Conservation (phyloP, 1,140 invertebrate genomes). For the Drosophila subobscura region DNA sequence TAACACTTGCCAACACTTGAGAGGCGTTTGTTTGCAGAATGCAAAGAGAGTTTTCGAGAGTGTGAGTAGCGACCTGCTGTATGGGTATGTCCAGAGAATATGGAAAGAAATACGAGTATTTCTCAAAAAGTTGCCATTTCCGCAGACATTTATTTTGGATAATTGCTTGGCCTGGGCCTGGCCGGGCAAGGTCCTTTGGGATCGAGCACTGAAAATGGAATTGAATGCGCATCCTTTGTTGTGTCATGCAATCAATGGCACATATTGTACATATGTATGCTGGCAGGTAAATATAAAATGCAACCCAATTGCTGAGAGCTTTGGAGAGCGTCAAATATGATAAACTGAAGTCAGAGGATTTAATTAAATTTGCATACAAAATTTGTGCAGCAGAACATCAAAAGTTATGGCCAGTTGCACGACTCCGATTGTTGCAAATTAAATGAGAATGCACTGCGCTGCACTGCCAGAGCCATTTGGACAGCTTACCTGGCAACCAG, state of each 20-base stretch:
- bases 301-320: slow-evolving; percentile 30
- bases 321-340: slow-evolving; percentile 16
- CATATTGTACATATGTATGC: slow-evolving; percentile 6
- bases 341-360: slow-evolving; percentile 40
- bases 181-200: slow-evolving; percentile 12
- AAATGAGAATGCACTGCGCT: slow-evolving; percentile 31
- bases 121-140: neutral
- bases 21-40: slow-evolving; percentile 27
- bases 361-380: slow-evolving; percentile 73
- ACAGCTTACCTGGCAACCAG: slow-evolving; percentile 32
- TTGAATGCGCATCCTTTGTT: slow-evolving; percentile 38
- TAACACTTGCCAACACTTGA: slow-evolving; percentile 54
- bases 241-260: slow-evolving; percentile 50
- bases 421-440: slow-evolving; percentile 36
- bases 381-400: slow-evolving; percentile 37
- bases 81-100: neutral
- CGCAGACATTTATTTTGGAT: neutral
- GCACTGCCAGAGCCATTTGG: slow-evolving; percentile 10
- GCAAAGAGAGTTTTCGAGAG: slow-evolving; percentile 8
- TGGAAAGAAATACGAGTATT: neutral
- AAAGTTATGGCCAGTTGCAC: slow-evolving; percentile 47
- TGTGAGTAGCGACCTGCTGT: neutral
- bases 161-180: slow-evolving; percentile 15
- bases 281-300: slow-evolving; percentile 39
- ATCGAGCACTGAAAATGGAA: slow-evolving; percentile 22